Percentiles rank a stretch among this genome's conserved stretches.
Conservation (phyloP, 1,140 invertebrate genomes). For the Trachymyrmex cornetzi region DNA sequence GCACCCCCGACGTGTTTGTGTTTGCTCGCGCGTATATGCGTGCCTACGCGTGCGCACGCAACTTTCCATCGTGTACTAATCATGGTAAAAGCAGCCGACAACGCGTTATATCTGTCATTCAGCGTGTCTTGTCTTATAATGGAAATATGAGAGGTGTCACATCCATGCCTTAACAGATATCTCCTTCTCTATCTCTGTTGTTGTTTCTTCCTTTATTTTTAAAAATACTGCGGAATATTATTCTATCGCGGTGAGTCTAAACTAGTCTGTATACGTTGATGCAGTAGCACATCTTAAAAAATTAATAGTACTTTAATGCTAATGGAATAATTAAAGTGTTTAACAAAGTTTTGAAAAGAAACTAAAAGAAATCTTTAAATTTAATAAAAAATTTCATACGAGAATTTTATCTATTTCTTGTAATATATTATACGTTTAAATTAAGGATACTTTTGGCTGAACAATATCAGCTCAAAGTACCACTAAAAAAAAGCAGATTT, state of each 20-base stretch:
- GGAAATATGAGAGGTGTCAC: slow-evolving; percentile 77
- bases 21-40: slow-evolving; percentile 30
- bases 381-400: background rate
- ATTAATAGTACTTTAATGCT: background rate
- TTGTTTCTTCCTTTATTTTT: slow-evolving; percentile 52
- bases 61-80: slow-evolving; percentile 75
- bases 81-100: slow-evolving; percentile 78
- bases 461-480: no score
- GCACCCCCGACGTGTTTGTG: background rate
- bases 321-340: background rate
- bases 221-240: slow-evolving; percentile 67
- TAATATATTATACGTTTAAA: no score
- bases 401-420: background rate
- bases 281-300: background rate
- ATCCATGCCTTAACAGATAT: slow-evolving; percentile 51
- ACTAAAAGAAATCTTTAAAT: background rate
- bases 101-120: slow-evolving; percentile 69
- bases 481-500: no score
- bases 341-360: background rate
- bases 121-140: slow-evolving; percentile 77
- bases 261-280: background rate
- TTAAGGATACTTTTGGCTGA: no score
- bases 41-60: slow-evolving; percentile 47
- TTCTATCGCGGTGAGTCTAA: slow-evolving; percentile 10
- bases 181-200: slow-evolving; percentile 43